These are phyloP conservation scores for Turdus rufiventris DNA, from an alignment of 2,113 vertebrate species.

Conservation along the genomic window DNA sequence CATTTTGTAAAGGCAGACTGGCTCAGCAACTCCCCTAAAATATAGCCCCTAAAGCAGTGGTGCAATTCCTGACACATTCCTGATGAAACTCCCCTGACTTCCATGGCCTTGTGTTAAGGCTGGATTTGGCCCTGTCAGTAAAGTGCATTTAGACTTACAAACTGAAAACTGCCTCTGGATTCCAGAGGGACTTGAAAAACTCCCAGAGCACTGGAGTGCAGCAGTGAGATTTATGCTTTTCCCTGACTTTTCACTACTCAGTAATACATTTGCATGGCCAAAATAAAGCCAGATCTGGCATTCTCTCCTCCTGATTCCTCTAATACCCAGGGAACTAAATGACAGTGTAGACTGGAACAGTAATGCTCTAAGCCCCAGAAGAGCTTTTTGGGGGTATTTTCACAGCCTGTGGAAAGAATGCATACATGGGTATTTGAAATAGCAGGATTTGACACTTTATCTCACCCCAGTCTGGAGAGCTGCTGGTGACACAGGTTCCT, in stretches of 20 bases:
- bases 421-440: background rate
- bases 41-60: background rate
- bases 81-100: constrained; percentile 46
- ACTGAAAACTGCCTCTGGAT: constrained; percentile 48
- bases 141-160: constrained; percentile 40
- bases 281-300: constrained; percentile 61
- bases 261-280: constrained; percentile 40
- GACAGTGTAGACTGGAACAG: constrained; percentile 15
- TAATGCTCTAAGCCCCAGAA: constrained; percentile 29
- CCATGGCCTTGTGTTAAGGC: constrained; percentile 21
- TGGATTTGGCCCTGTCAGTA: constrained; percentile 26
- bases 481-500: constrained; percentile 9
- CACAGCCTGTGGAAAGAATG: constrained; percentile 39
- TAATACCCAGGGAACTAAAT: constrained; percentile 37
- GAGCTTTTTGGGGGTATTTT: constrained; percentile 30
- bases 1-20: constrained; percentile 24
- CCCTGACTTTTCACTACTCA: constrained; percentile 49
- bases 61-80: constrained; percentile 20
- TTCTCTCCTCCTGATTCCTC: background rate
- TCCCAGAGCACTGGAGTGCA: constrained; percentile 36
- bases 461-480: background rate
- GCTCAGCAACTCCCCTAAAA: constrained; percentile 28
- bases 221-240: constrained; percentile 57
- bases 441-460: constrained; percentile 8
- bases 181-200: constrained; percentile 59